Evolutionary conservation across 2,113 vertebrate genomes (phyloP), one percentile per base, ranked within the genome.

Genomic region (Otis tarda): DNA sequence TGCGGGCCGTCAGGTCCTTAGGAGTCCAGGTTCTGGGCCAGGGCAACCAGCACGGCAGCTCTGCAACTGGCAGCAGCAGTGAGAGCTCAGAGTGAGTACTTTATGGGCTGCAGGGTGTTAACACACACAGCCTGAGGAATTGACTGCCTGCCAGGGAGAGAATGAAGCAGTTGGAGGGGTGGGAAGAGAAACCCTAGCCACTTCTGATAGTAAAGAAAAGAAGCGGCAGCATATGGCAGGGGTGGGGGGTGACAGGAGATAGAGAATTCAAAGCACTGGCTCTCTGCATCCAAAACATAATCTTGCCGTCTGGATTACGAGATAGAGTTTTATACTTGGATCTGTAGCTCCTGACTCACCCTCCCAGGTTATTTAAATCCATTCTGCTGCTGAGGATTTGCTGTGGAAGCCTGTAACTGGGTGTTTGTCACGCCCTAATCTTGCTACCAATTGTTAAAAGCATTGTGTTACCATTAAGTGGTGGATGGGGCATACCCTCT

Each of bases 51-150:
- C 95, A 71, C 41, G 28, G 94, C 52, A 97, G 96, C 83, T 90
- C 98, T 94, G 97, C 92, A n/a, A 98, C 96, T 96, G 93, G 97
- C 94, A 96, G 98, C 94, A 41, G 85, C 95, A 97, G 98, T 52
- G 89, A 97, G 97, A 96, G 94, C 96, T 97, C 97, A 0, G 97
- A 98, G 99, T 99, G 98, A 99, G 99, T 98, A 98, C 67, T 97
- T 98, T 94, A 96, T 95, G 91, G 97, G 95, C 97, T 97, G 98
- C 90, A 77, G 94, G 96, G 95, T 97, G 96, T 97, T 98, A 97
- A 96, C 82, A 37, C 86, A 77, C 47, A 83, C 96, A 95, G 97
- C 94, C 97, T 10, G 27, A 81, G 97, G 97, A 97, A 97, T 89
- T 98, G 93, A 98, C 98, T 95, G 93, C 79, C 70, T 95, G 97